Conservation (phyloP, 2,113 vertebrate genomes). For the Leptosomus discolor region DNA sequence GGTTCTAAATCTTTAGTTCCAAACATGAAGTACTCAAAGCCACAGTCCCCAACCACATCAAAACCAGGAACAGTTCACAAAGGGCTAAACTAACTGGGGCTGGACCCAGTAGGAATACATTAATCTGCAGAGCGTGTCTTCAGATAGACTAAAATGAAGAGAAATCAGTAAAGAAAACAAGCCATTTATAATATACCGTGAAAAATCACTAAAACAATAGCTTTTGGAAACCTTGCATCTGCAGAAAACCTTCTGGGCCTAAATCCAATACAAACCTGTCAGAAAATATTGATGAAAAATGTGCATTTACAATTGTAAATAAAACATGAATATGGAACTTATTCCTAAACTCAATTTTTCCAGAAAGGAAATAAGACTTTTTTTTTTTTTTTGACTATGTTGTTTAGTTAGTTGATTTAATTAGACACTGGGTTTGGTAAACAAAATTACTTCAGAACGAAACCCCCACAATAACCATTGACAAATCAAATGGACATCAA, state of each 20-base stretch:
- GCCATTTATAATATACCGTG: constrained; percentile 34
- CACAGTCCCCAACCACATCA: not conserved
- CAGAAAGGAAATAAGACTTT: not conserved
- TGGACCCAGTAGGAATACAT: constrained; percentile 28
- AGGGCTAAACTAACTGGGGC: not conserved
- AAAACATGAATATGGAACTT: constrained; percentile 54
- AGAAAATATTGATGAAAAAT: constrained; percentile 69
- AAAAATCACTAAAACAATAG: constrained; percentile 62
- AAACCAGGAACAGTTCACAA: constrained; percentile 36
- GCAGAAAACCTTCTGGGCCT: constrained; percentile 64
- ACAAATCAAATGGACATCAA: constrained; percentile 35
- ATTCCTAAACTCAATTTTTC: constrained; percentile 48
- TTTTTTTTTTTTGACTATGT: not conserved
- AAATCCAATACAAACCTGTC: constrained; percentile 69
- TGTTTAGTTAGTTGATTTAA: constrained; percentile 58
- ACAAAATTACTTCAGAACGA: constrained; percentile 34
- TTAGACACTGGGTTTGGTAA: constrained; percentile 36
- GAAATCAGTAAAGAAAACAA: constrained; percentile 50
- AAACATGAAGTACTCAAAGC: not conserved
- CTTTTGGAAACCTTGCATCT: constrained; percentile 52
- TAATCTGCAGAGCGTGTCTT: constrained; percentile 22
- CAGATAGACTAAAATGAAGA: constrained; percentile 28
- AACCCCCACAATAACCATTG: not conserved
- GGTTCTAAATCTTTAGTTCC: constrained; percentile 18
- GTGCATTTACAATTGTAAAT: constrained; percentile 65